Conservation (phyloP, 2,797 vertebrate species). For the Phylloscopus collybita region DNA sequence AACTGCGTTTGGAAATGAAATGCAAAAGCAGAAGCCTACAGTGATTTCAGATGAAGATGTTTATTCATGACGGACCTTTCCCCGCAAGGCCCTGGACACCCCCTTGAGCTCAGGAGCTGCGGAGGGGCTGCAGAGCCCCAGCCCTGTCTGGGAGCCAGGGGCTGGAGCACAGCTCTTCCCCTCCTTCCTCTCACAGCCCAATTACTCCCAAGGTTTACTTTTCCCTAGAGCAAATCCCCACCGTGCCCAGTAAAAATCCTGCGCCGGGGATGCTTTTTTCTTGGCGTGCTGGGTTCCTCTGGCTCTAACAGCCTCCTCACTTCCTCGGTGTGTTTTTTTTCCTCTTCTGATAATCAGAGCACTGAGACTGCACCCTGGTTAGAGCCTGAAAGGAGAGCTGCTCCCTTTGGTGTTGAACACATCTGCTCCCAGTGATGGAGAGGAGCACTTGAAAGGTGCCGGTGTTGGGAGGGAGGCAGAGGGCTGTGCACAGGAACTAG, state of each 20-base stretch:
- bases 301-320: background rate
- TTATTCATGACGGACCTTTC: background rate
- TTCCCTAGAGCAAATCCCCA: conserved; percentile 2
- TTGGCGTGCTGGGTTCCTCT: background rate
- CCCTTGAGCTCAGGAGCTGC: background rate
- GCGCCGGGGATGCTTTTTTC: background rate
- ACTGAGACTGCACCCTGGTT: background rate
- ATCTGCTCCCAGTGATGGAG: background rate
- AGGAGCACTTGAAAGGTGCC: conserved; percentile 6
- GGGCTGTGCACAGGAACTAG: background rate
- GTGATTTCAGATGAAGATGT: conserved; percentile 18
- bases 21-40: background rate
- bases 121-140: background rate
- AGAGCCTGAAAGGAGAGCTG: background rate
- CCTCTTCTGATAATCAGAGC: background rate
- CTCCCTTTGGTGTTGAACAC: background rate
- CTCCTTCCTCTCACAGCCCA: background rate
- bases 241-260: background rate
- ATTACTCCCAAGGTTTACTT: conserved; percentile 16
- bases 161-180: background rate
- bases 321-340: background rate
- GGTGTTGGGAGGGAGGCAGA: background rate
- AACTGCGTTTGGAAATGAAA: conserved; percentile 7
- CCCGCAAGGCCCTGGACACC: background rate
- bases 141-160: background rate